A percentile compares a stretch with the other conserved stretches of the same genome.
Evolutionary conservation across 2,113 vertebrate species (phyloP).

Genomic region (Copsychus sechellarum): DNA sequence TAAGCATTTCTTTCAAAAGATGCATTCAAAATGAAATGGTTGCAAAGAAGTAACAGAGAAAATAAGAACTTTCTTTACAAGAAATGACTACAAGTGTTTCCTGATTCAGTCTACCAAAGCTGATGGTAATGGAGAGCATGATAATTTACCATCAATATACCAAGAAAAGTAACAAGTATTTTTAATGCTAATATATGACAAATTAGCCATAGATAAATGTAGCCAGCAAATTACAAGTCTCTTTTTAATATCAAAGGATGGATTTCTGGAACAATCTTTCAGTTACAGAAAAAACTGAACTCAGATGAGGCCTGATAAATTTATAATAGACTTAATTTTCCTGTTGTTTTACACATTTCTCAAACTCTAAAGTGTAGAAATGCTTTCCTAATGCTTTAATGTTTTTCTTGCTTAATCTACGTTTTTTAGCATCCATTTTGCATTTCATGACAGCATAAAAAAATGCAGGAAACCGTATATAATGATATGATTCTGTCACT

Average conservation of each 20-base stretch:
- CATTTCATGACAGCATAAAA: neutral
- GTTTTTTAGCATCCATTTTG: neutral
- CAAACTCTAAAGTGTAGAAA: neutral
- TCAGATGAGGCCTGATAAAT: neutral
- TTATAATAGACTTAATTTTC: neutral
- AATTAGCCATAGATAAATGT: neutral
- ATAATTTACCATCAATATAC: neutral
- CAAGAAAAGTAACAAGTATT: neutral
- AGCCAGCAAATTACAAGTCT: neutral
- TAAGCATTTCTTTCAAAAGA: neutral
- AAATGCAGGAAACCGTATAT: slow-evolving; percentile 30
- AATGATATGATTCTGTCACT: slow-evolving; percentile 42
- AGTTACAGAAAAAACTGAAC: neutral
- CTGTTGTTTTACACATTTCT: neutral
- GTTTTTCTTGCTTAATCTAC: slow-evolving; percentile 21
- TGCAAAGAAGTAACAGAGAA: neutral
- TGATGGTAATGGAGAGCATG: neutral
- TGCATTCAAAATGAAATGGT: neutral
- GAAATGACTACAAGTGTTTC: neutral
- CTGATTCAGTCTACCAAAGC: neutral
- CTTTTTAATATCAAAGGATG: neutral
- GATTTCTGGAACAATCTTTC: neutral
- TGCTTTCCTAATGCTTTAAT: slow-evolving; percentile 1
- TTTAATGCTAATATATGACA: neutral
- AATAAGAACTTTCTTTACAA: neutral